Base-by-base conservation (phyloP, 2,888 invertebrate species). In the Pachydiplax longipennis region DNA sequence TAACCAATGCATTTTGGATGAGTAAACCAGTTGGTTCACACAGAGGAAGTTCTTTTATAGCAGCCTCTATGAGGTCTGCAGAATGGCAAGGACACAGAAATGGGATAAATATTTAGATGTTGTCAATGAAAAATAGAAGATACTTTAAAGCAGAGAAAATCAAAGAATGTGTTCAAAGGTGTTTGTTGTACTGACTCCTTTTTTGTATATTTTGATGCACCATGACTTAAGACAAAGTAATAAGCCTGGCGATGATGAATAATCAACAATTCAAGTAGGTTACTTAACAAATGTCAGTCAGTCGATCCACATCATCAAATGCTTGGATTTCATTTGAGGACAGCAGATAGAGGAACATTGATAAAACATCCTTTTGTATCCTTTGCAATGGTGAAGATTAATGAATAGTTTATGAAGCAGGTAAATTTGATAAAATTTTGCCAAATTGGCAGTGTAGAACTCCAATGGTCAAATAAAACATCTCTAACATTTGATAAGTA, bases 221-320 rank as follows among this genome's bases (percentile, higher is more conserved):
- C n/a, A 37, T 61, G 87, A 87, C 58, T 31, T 40, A 87, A 53
- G 61, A 87, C 61, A 61, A 58, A 83, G 53, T 87, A 87, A 87
- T 61, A 65, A 58, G 58, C 61, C 87, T 61, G 87, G 61, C 61
- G 87, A 87, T 40, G 87, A 87, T 87, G 87, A 87, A 87, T n/a
- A 65, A 61, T 87, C 87, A 87, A 61, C 61, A 87, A 61, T 87
- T 87, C 87, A 61, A 61, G 87, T 87, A 65, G 87, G 25, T 87
- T 87, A 87, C 87, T 87, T 87, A 87, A 61, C 87, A 87, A 87
- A 87, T 87, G 87, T 87, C 87, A 87, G 87, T 87, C 61, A 87
- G 87, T 65, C 87, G 87, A 87, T 61, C 58, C 87, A 61, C 61
- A 87, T 61, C 53, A 87, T 65, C 87, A 87, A 87, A n/a, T 61